phyloP scores from a whole-genome alignment of 2,888 invertebrate genomes.

The Nymphalis polychloros region DNA sequence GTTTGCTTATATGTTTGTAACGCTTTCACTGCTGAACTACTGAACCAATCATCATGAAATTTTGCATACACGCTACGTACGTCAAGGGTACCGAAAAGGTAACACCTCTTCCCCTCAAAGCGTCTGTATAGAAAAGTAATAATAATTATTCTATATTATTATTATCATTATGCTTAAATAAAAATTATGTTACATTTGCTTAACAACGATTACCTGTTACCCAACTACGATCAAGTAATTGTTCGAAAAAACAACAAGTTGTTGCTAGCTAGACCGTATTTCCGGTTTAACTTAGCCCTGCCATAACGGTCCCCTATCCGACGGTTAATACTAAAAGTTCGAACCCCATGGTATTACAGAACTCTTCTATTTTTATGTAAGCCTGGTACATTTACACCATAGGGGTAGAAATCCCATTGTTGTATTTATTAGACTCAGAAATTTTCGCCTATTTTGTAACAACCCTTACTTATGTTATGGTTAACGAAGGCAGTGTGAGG shows the following conservation, averaged over 20 bases:
- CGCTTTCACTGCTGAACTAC: too few species aligned
- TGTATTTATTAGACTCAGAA: slow-evolving; percentile 21
- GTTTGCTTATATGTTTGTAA: too few species aligned
- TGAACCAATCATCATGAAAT: too few species aligned
- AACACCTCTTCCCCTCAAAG: too few species aligned
- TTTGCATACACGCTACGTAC: too few species aligned
- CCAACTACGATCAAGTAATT: not conserved
- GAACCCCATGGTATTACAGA: slow-evolving; percentile 36
- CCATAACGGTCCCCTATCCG: slow-evolving; percentile 28
- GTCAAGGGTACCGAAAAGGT: too few species aligned
- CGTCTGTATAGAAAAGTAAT: too few species aligned
- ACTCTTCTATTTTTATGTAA: slow-evolving; percentile 59
- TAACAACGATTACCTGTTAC: not conserved
- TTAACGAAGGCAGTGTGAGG: not conserved
- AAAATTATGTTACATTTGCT: not conserved
- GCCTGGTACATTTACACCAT: slow-evolving; percentile 67
- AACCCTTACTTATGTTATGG: slow-evolving; percentile 3
- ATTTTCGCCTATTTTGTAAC: not conserved
- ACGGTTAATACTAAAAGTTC: slow-evolving; percentile 26
- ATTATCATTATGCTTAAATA: not conserved
- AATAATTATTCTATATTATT: not conserved
- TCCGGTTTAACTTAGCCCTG: slow-evolving; percentile 19
- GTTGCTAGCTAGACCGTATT: slow-evolving; percentile 15
- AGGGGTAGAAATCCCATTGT: slow-evolving; percentile 63
- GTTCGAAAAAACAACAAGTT: slow-evolving; percentile 6